Evolutionary conservation across 2,113 vertebrate species (phyloP), one percentile per base, ranked within the genome.

Genomic region (Myotis brandtii): DNA sequence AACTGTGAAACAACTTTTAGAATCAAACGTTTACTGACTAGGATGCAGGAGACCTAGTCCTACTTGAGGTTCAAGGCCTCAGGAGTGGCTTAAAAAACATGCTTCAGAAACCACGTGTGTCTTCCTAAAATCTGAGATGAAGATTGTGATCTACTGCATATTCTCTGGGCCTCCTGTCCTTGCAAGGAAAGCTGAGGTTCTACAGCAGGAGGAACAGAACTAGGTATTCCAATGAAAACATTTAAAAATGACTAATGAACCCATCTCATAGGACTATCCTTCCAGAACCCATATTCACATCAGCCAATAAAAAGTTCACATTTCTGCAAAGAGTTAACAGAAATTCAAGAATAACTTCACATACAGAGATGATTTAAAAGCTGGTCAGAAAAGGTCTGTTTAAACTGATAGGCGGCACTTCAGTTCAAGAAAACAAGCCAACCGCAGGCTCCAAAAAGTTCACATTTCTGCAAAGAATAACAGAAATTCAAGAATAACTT

Each of bases 261-360:
- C 83, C 34, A 54, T 48, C 40, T 72, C 16, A 9, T 3, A 62
- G 6, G 17, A 81, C 37, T 37, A 70, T 56, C 37, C 66, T 92
- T 86, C 37, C 23, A 77, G 43, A 76, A 9, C 50, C 11, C 8
- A 37, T 3, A 12, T 59, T 77, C 37, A 93, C 52, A 73, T 30
- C 80, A 94, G 79, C 72, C 87, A 91, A 62, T 32, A 34, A 48
- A 79, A 79, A 93, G 69, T 37, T 92, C 56, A 87, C 9, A 27
- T 40, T 86, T 89, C 80, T 76, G 10, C 37, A 90, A 8, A 73
- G 64, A 96, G 73, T n/a, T 1, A 91, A 82, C 1, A 83, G 32
- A 80, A 88, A 73, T 54, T 83, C 59, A 79, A 87, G 62, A 84
- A 94, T 84, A 67, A 86, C 12, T 86, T 89, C 70, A 81, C 92